Percentiles rank a stretch among this genome's conserved stretches.
Evolutionary conservation across 2,113 vertebrate genomes (phyloP).

Genomic region (Odocoileus virginianus): DNA sequence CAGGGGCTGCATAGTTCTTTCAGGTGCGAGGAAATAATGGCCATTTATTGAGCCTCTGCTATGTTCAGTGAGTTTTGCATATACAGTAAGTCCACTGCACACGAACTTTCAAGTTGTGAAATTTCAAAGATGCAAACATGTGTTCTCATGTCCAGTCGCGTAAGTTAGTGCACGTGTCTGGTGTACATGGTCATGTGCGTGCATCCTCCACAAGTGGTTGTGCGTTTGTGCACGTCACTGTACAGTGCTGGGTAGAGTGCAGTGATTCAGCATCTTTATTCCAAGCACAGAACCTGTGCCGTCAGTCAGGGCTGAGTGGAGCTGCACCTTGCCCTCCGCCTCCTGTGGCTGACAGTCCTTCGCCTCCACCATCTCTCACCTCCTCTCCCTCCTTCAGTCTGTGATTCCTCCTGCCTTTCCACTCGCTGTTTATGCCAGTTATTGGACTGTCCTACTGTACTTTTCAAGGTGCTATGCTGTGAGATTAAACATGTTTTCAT

Average conservation of each 20-base stretch:
- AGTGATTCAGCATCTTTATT: neutral
- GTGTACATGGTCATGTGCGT: fast-evolving
- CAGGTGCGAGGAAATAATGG: too few relatives aligned
- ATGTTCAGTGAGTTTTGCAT: neutral
- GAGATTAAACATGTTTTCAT: neutral
- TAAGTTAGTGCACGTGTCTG: fast-evolving
- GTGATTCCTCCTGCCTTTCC: neutral
- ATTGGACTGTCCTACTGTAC: neutral
- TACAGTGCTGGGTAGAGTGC: neutral
- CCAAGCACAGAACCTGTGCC: neutral
- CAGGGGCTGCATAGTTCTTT: neutral
- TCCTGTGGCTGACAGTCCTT: neutral
- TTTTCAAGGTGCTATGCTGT: neutral
- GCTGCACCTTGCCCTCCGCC: neutral
- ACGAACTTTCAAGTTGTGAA: neutral
- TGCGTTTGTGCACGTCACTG: neutral
- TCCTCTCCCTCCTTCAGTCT: neutral
- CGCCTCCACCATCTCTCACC: neutral
- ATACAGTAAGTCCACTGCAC: neutral
- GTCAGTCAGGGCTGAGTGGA: neutral
- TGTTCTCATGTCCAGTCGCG: fast-evolving
- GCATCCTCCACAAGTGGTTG: neutral
- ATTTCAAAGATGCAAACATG: neutral
- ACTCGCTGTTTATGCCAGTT: neutral
- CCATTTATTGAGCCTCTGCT: neutral